Conservation (phyloP, 2,888 invertebrate genomes). For the Campoplex nolae region DNA sequence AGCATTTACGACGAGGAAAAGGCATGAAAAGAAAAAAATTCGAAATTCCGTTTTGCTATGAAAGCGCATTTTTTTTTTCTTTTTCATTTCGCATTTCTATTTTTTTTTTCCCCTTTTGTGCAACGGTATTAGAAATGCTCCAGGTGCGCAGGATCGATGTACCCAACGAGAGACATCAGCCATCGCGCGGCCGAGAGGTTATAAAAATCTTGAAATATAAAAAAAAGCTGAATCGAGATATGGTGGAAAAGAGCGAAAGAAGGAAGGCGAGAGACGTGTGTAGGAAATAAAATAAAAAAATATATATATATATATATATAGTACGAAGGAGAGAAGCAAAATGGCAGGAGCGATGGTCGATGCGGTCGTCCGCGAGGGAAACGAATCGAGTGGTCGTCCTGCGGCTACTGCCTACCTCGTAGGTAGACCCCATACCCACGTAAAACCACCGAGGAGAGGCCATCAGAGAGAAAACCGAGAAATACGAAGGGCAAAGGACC, state of each 20-base stretch:
- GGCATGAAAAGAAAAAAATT: conserved; percentile 23
- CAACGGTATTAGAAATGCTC: conserved; percentile 37
- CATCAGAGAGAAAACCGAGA: conserved; percentile 45
- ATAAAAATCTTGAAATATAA: conserved; percentile 56
- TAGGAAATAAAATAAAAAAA: conserved; percentile 62
- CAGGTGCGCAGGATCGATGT: conserved; percentile 57
- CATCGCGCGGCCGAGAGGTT: conserved; percentile 45
- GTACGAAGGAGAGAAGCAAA: conserved; percentile 44
- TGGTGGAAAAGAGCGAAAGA: background rate
- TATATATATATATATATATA: conserved; percentile 13
- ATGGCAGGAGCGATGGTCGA: conserved; percentile 48
- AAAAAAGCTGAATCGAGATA: background rate
- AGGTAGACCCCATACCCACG: conserved; percentile 4
- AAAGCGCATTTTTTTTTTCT: conserved; percentile 5
- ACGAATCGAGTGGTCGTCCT: conserved; percentile 44
- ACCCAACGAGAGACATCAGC: conserved; percentile 46
- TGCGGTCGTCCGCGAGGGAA: conserved; percentile 52
- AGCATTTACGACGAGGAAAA: background rate
- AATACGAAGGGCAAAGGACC: conserved; percentile 18
- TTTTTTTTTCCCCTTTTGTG: conserved; percentile 21
- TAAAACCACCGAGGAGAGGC: conserved; percentile 27
- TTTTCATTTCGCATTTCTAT: conserved; percentile 20
- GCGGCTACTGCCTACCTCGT: conserved; percentile 30
- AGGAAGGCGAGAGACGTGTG: background rate
- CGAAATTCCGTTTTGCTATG: conserved; percentile 50